Evolutionary conservation across 2,888 invertebrate genomes (phyloP).

Genomic region (Aleiodes alternator): DNA sequence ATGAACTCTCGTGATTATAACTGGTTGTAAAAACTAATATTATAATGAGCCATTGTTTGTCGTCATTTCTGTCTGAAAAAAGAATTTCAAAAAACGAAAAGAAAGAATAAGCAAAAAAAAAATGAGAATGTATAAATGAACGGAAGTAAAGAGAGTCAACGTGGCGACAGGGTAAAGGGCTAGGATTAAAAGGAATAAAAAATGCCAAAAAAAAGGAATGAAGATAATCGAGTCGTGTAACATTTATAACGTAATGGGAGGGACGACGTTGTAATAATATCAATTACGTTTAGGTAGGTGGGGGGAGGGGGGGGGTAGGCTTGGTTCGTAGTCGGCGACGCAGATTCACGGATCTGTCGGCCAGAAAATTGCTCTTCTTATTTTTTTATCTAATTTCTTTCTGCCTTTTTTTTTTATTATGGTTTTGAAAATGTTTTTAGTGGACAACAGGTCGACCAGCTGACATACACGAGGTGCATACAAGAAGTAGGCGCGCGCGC

Average conservation of each 20-base stretch:
- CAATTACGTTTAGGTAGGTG: constrained; percentile 63
- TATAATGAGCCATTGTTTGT: constrained; percentile 30
- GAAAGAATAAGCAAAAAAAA: constrained; percentile 11
- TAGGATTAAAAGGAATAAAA: constrained; percentile 44
- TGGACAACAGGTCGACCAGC: constrained; percentile 43
- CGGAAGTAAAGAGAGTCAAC: constrained; percentile 39
- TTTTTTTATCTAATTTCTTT: background rate
- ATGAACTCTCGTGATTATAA: constrained; percentile 16
- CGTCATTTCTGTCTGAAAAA: background rate
- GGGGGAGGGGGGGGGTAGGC: constrained; percentile 39
- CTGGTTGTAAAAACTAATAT: constrained; percentile 35
- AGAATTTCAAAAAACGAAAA: no score
- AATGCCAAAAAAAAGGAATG: constrained; percentile 51
- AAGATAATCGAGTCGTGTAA: constrained; percentile 68
- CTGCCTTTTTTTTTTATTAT: background rate
- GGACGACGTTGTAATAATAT: constrained; percentile 69
- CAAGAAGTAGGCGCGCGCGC: no score
- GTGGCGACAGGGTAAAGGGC: background rate
- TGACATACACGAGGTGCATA: constrained; percentile 35
- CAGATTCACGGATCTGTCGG: constrained; percentile 67
- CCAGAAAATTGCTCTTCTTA: constrained; percentile 63
- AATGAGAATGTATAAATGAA: constrained; percentile 38
- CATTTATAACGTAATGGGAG: constrained; percentile 71
- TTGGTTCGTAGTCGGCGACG: constrained; percentile 55
- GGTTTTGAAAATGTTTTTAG: constrained; percentile 9